Conservation (phyloP, 2,888 invertebrate species). For the Eupithecia subumbrata region DNA sequence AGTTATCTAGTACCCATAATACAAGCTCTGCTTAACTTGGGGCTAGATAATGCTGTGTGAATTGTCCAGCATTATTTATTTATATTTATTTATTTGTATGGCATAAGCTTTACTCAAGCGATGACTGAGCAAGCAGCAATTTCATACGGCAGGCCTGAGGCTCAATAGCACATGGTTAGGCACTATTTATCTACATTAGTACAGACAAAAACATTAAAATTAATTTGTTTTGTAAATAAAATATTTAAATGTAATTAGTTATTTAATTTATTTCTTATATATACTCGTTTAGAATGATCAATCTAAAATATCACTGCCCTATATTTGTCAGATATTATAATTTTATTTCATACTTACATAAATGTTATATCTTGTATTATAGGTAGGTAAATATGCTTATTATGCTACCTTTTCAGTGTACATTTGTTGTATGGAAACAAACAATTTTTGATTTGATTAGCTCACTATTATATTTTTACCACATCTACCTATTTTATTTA, state of each 20-base stretch:
- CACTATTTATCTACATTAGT: neutral
- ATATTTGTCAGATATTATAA: neutral
- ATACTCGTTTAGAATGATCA: neutral
- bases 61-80: no score
- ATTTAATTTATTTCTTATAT: conserved; percentile 12
- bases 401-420: no score
- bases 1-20: no score
- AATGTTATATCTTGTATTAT: neutral
- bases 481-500: neutral
- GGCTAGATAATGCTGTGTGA: no score
- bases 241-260: conserved; percentile 3
- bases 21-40: no score
- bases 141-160: neutral
- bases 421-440: no score
- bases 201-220: neutral
- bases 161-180: neutral
- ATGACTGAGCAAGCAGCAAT: neutral
- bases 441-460: no score
- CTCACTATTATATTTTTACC: neutral
- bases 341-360: neutral
- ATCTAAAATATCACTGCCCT: conserved; percentile 8
- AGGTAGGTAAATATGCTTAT: neutral
- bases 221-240: conserved; percentile 26
- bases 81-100: no score
- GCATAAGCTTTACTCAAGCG: neutral